Percentiles rank a stretch among this genome's conserved stretches.
Evolutionary conservation across 2,113 vertebrate genomes (phyloP).

Genomic region (Equus quagga): DNA sequence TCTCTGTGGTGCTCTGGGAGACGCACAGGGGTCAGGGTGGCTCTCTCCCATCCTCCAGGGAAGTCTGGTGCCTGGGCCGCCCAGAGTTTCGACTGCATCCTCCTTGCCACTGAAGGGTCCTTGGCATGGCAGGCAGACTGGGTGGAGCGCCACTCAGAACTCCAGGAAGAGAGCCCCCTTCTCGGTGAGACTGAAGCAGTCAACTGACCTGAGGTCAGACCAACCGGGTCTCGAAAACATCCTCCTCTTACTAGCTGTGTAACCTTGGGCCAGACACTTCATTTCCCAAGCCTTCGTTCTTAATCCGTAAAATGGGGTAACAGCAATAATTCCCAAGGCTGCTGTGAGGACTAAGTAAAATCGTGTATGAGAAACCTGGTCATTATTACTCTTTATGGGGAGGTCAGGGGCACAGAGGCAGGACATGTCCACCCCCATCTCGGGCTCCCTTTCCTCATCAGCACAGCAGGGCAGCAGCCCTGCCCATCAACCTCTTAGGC

Average conservation of each 20-base stretch:
- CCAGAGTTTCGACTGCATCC: not conserved
- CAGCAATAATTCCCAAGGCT: not conserved
- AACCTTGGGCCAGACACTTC: not conserved
- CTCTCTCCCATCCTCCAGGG: not conserved
- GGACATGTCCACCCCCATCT: too few species aligned
- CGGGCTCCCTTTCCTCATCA: not conserved
- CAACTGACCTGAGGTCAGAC: not conserved
- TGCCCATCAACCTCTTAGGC: not conserved
- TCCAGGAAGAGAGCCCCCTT: not conserved
- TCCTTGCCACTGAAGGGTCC: not conserved
- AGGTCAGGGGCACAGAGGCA: not conserved
- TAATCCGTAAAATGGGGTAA: not conserved
- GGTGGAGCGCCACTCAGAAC: not conserved
- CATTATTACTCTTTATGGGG: not conserved
- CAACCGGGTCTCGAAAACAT: not conserved
- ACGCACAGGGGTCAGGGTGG: not conserved
- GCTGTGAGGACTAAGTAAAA: too few species aligned
- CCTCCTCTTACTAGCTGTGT: not conserved
- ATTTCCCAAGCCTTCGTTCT: not conserved
- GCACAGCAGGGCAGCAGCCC: not conserved
- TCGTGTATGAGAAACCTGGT: not conserved
- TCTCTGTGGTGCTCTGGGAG: not conserved
- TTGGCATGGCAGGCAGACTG: too few species aligned
- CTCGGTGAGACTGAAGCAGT: not conserved
- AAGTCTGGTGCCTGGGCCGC: not conserved